These are phyloP conservation scores for Acholoe squamosa DNA, from an alignment of 2,888 invertebrate genomes.

Conservation along the genomic window DNA sequence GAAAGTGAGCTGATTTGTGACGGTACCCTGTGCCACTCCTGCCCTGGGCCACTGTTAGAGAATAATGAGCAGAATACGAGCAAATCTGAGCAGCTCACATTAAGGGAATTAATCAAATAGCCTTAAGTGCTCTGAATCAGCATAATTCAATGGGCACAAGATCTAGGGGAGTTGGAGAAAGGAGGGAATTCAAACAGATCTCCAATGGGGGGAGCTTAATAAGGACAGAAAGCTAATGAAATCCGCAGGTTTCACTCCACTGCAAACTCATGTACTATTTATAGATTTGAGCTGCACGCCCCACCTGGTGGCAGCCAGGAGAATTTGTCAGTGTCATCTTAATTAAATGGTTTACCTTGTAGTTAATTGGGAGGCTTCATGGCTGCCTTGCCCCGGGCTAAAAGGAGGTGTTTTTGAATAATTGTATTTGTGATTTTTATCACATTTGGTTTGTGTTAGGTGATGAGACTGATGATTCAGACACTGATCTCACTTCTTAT, in stretches of 20 bases:
- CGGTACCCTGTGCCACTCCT: too few relatives aligned
- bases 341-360: background rate
- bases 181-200: too few relatives aligned
- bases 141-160: constrained; percentile 3
- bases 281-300: background rate
- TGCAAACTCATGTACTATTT: constrained; percentile 20
- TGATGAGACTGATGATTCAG: too few relatives aligned
- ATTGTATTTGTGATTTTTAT: too few relatives aligned
- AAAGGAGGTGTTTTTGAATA: background rate
- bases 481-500: too few relatives aligned
- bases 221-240: background rate
- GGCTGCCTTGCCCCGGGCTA: background rate
- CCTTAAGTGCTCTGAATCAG: background rate
- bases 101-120: background rate
- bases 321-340: constrained; percentile 7
- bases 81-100: too few relatives aligned
- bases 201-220: too few relatives aligned
- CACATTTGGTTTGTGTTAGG: too few relatives aligned
- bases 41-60: background rate
- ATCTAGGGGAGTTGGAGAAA: background rate
- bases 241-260: background rate
- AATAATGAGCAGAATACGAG: background rate
- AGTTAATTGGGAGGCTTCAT: constrained; percentile 24
- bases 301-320: constrained; percentile 2
- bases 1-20: constrained; percentile 22